phyloP scores from a whole-genome alignment of 1,140 invertebrate genomes.

The Drosophila serrata region DNA sequence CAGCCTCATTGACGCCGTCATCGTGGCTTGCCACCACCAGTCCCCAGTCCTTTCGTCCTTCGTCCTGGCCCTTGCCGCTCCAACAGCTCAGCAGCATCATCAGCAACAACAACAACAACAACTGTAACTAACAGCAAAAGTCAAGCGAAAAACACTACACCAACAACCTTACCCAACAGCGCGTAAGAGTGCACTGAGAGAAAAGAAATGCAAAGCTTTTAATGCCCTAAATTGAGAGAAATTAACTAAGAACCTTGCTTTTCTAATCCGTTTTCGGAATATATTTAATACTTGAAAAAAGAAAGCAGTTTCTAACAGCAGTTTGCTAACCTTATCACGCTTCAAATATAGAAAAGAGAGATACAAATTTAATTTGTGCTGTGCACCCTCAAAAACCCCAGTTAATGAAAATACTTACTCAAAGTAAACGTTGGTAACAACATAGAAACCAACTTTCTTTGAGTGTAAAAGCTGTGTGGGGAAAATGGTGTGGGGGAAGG shows the following conservation, averaged over 20 bases:
- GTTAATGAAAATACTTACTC: neutral
- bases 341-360: too few species aligned
- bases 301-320: neutral
- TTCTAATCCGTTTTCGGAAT: too few species aligned
- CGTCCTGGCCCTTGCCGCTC: slow-evolving; percentile 6
- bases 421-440: neutral
- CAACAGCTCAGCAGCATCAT: slow-evolving; percentile 29
- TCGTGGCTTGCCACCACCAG: slow-evolving; percentile 38
- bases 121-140: slow-evolving; percentile 61
- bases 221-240: neutral
- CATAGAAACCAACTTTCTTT: neutral
- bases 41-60: neutral
- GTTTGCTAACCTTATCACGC: too few species aligned
- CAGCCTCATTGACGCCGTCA: slow-evolving; percentile 60
- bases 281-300: neutral
- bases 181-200: slow-evolving; percentile 49
- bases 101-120: slow-evolving; percentile 39
- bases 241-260: too few species aligned
- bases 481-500: neutral
- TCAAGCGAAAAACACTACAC: slow-evolving; percentile 49
- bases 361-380: neutral
- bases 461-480: slow-evolving; percentile 34
- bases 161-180: slow-evolving; percentile 70
- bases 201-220: neutral
- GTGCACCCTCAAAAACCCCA: neutral